Conservation (phyloP, 2,797 vertebrate genomes). For the Oreochromis mossambicus region DNA sequence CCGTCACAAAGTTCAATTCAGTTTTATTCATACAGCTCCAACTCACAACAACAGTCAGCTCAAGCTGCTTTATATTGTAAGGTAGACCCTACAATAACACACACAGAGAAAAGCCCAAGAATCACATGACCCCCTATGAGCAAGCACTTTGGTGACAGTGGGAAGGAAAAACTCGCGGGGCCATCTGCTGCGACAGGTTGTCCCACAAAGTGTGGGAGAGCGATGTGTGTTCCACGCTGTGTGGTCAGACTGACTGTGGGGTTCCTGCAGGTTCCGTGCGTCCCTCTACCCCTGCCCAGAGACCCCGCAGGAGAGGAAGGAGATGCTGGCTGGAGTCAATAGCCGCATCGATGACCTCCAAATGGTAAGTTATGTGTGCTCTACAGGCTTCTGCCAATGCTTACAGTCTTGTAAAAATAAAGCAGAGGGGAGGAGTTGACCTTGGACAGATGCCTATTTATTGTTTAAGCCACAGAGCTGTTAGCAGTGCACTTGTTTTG, state of each 20-base stretch:
- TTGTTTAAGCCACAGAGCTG: neutral
- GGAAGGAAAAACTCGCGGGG: neutral
- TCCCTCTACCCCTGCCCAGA: conserved; percentile 98
- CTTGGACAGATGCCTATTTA: neutral
- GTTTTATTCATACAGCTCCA: too few species aligned
- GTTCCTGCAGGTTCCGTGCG: conserved; percentile 85
- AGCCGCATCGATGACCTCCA: conserved; percentile 97
- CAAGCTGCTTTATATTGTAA: too few species aligned
- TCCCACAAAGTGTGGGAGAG: neutral
- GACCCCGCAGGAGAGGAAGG: conserved; percentile 94
- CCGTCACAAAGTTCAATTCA: neutral
- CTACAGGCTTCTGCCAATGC: neutral
- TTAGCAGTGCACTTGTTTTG: neutral
- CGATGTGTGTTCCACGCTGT: neutral
- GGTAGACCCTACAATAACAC: too few species aligned
- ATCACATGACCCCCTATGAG: too few species aligned
- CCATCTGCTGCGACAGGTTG: neutral
- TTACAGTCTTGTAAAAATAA: neutral
- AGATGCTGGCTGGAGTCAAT: conserved; percentile 97
- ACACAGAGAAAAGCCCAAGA: too few species aligned
- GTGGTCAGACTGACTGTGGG: neutral
- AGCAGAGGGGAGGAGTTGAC: neutral
- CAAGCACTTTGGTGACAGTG: too few species aligned
- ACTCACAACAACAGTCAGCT: too few species aligned
- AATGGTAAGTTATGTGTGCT: conserved; percentile 80